Base-by-base conservation (phyloP, 35 echinoderm and acorn worm species). In the Ptychodera flava region DNA sequence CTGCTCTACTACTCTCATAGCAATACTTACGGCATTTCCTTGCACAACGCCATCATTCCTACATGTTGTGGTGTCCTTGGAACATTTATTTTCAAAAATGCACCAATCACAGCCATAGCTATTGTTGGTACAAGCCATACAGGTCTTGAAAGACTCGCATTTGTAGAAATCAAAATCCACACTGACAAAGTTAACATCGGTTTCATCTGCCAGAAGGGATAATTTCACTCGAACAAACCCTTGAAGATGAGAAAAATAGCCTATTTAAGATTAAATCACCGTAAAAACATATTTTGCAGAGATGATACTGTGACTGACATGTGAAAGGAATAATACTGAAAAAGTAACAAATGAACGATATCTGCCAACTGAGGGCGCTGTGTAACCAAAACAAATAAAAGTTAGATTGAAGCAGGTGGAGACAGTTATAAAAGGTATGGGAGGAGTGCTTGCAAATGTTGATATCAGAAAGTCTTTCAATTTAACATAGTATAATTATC, bases 41-140 rank as follows among this genome's bases (percentile, higher is more conserved):
- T 27, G 84, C 1, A 94, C 84, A 38, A 88, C 81, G 28, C 95
- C 93, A 0, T 78, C 37, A 0, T 76, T n/a, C 31, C 89, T 38
- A 89, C 95, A 97, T 16, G 75, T 31, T 0, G 16, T 31, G 1
- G 80, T 82, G 77, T 93, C 88, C 30, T 78, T 87, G 16, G 83
- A 83, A 53, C 96, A 99, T 16, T 78, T 53, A 80, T 94, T 94
- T 33, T 99, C 88, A 78, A 89, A 94, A 76, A 92, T 88, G 34
- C 92, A 94, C 92, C 96, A 99, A 78, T 94, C 88, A 76, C 96
- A 99, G 15, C 83, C 91, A 79, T 91, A 99, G 78, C 83, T 77
- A 31, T 94, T 92, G 10, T 80, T 37, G 1, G 94, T 90, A 79
- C 96, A 99, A 2, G 88, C 85, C 14, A 77, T 89, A 78, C 96